Conservation (phyloP, 2,888 invertebrate species). For the Cotesia congregata region DNA sequence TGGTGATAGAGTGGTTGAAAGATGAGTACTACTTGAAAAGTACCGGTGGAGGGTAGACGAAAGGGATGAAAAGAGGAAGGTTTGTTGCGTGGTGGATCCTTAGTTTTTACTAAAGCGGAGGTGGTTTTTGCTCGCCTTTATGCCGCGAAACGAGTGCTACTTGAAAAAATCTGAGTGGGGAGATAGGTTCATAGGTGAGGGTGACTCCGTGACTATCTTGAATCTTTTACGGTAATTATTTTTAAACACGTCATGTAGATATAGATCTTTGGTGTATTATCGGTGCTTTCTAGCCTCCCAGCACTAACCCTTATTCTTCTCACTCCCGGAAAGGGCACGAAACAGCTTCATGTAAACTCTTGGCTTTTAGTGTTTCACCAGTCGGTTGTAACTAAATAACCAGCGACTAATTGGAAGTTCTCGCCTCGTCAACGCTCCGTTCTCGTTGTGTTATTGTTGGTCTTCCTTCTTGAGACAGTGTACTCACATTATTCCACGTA, state of each 20-base stretch:
- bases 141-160: constrained; percentile 59
- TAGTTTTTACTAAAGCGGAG: constrained; percentile 45
- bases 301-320: constrained; percentile 18
- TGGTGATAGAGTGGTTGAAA: constrained; percentile 69
- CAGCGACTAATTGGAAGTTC: constrained; percentile 61
- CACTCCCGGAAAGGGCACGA: constrained; percentile 11
- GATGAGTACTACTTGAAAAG: constrained; percentile 63
- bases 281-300: constrained; percentile 18
- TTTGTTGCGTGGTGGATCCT: constrained; percentile 31
- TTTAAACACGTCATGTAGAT: constrained; percentile 70
- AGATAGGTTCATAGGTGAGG: constrained; percentile 53
- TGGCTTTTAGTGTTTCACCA: constrained; percentile 9
- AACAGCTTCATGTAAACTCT: constrained; percentile 19
- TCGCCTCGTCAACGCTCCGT: constrained; percentile 36
- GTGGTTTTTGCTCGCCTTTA: constrained; percentile 57
- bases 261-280: constrained; percentile 56
- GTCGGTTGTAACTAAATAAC: constrained; percentile 61
- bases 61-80: constrained; percentile 38
- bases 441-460: constrained; percentile 21
- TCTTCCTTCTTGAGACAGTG: not conserved
- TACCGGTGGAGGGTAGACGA: constrained; percentile 53
- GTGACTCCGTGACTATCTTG: constrained; percentile 69
- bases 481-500: constrained; percentile 47
- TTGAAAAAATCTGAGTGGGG: constrained; percentile 52
- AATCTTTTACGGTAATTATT: constrained; percentile 69